Base-by-base conservation (phyloP, 2,888 invertebrate species). In the Callinectes sapidus region DNA sequence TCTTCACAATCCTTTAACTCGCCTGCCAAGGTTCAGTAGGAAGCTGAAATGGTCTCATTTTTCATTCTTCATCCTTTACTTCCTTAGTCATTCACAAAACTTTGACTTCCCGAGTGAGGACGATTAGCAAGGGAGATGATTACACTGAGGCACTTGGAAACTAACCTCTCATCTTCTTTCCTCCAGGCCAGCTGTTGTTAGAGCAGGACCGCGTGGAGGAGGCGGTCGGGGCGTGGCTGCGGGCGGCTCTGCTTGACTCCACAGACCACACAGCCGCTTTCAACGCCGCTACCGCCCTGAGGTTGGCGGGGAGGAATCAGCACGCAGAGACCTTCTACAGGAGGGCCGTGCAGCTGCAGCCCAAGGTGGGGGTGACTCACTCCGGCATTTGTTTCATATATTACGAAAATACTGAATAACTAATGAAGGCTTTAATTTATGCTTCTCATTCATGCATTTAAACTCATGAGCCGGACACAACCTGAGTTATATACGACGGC, bases 221-320 rank as follows among this genome's bases (percentile, higher is more conserved):
- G 92, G 95, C 96, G 2, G 96, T 96, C 1, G 95, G 95, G 32
- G 95, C 95, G 86, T 96, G 95, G 94, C 93, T 95, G 86, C 94
- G 95, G 87, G 95, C 96, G 0, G 95, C 96, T 1, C 94, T 95
- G 42, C 94, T 95, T 54, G 95, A 95, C 23, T 95, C 95, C 0
- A 95, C 95, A 32, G 96, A 96, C 94, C 96, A 96, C 95, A 96
- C 96, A 92, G 95, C 96, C 61, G 95, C 96, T 54, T 96, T 96
- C 95, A 96, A 96, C 95, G 95, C 96, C n/a, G 96, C 96, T 89
- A 96, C 96, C 93, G 95, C 95, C 14, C 95, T 96, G 90, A 95
- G 96, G 93, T 95, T 96, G 95, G 95, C 95, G 28, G 95, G 95
- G 5, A 95, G 95, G 88, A 95, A 96, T 93, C 94, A 95, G 13